Conservation (phyloP, 2,888 invertebrate species). For the Acrobasis repandana region DNA sequence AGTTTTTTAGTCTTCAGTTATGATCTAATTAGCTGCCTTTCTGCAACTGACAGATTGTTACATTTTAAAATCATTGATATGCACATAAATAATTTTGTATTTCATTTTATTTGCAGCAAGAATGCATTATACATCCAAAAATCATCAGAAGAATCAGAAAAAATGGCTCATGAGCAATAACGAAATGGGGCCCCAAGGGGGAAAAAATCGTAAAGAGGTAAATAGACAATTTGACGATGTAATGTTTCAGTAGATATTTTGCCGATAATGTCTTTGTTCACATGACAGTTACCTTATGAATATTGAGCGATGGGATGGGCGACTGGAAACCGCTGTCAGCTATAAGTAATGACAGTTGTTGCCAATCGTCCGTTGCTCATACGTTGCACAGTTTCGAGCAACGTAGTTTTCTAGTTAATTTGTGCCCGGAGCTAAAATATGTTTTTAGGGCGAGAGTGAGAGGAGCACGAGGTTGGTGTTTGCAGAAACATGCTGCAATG, state of each 20-base stretch:
- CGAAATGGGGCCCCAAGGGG: constrained; percentile 27
- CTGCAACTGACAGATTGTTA: too few species aligned
- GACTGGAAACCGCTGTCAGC: too few species aligned
- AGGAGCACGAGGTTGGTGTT: too few species aligned
- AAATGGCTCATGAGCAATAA: constrained; percentile 54
- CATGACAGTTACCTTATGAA: constrained; percentile 43
- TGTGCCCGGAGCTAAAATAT: too few species aligned
- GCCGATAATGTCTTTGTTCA: constrained; percentile 51
- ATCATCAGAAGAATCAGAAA: constrained; percentile 63
- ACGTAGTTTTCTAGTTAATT: too few species aligned
- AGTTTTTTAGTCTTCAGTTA: too few species aligned
- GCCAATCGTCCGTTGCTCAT: too few species aligned
- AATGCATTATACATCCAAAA: constrained; percentile 67
- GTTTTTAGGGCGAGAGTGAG: too few species aligned
- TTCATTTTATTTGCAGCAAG: constrained; percentile 61
- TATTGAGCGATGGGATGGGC: background rate
- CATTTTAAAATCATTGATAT: background rate
- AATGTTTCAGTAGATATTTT: constrained; percentile 62
- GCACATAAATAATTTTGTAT: background rate
- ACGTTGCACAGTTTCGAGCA: too few species aligned
- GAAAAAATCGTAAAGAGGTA: constrained; percentile 54
- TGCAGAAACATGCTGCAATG: too few species aligned
- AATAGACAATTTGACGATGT: constrained; percentile 64
- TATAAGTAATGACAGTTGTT: too few species aligned
- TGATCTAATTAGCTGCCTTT: too few species aligned